Base-by-base conservation (phyloP, 2,797 vertebrate species). In the Eidolon dupreanum region DNA sequence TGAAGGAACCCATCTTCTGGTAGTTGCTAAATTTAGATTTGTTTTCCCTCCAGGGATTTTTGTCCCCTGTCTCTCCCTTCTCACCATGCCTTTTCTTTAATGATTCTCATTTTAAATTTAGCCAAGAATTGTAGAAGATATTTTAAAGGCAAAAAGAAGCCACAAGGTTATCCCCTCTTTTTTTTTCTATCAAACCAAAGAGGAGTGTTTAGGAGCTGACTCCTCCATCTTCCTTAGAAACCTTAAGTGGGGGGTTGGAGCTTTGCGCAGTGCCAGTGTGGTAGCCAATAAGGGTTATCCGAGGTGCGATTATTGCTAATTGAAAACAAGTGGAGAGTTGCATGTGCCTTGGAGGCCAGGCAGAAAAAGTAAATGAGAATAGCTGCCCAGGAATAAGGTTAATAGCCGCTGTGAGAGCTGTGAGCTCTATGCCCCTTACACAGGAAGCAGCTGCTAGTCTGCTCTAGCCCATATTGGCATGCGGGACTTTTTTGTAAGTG, bases 61-160 rank as follows among this genome's bases (percentile, higher is more conserved):
- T 70, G 51, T 53, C 51, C 9, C 41, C 22, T 59, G 63, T 17
- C 8, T 63, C 28, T 59, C 38, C 17, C 16, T 46, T 5, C 4
- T 19, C 12, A 33, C n/a, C 26, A 5, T 2, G 20, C 13, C n/a
- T 95, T 90, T 61, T 38, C n/a, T 87, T 82, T 83, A 22, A 63
- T 31, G 63, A 61, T 89, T 94, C 86, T 68, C 41, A 41, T 93
- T 90, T 88, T 63, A 82, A 73, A 93, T 70, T 90, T 93, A 93
- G 89, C 57, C 22, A 83, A 93, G 33, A 59, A 84, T 93, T 70
- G 36, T 5, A 75, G 77, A 83, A 75, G 17, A 49, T 31, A 86
- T 70, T 81, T 43, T 61, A 61, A 81, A 94, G 43, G 24, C 11
- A 5, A 81, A 84, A 85, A 89, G 24, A 79, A 71, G 59, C 31